Percentiles rank a stretch among this genome's conserved stretches.
Conservation (phyloP, 2,113 vertebrate species). For the Cacatua alba region DNA sequence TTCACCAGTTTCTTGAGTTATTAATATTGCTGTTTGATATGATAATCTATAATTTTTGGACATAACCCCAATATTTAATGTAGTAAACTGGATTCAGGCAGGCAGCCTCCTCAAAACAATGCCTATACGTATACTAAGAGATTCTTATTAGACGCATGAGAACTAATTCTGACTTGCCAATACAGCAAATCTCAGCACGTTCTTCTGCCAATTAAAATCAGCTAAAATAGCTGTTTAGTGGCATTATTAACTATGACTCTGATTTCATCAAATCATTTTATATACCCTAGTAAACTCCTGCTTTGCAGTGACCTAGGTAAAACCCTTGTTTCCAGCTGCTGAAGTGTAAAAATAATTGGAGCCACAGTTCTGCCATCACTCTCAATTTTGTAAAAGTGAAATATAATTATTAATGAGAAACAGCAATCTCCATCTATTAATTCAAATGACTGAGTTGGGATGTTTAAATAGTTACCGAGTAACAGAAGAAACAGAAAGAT, state of each 20-base stretch:
- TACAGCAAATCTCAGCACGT: background rate
- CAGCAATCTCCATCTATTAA: background rate
- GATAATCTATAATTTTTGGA: background rate
- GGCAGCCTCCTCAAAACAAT: background rate
- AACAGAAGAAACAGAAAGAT: background rate
- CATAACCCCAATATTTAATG: background rate
- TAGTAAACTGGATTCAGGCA: background rate
- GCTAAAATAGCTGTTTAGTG: background rate
- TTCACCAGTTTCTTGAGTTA: background rate
- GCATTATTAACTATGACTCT: background rate
- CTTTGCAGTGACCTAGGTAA: background rate
- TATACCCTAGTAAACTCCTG: background rate
- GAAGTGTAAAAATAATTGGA: slow-evolving; percentile 1
- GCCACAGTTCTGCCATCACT: background rate
- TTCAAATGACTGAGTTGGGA: background rate
- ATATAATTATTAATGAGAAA: background rate
- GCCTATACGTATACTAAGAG: background rate
- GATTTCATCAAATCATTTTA: background rate
- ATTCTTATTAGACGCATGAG: background rate
- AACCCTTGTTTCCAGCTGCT: background rate
- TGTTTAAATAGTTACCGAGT: background rate
- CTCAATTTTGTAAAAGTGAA: background rate
- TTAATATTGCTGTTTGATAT: background rate
- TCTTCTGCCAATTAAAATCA: background rate
- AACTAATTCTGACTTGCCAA: background rate